Conservation (phyloP, 2,888 invertebrate genomes). For the Cosmia trapezina region DNA sequence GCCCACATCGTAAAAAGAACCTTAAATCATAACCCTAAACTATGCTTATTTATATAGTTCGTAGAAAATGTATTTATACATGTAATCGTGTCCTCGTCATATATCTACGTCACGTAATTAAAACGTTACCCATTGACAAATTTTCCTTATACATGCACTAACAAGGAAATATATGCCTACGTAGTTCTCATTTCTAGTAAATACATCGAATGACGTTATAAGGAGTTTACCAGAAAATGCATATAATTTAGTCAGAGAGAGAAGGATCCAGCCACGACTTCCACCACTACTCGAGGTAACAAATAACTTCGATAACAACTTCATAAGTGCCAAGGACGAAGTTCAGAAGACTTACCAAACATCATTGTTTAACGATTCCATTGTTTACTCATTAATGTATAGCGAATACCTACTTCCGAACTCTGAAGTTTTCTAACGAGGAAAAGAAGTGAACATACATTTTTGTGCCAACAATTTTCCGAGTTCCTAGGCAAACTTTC, state of each 20-base stretch:
- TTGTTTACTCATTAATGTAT: conserved; percentile 22
- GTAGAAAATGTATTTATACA: conserved; percentile 12
- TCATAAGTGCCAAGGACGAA: not conserved
- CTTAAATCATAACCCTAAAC: too few relatives aligned
- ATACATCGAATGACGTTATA: conserved; percentile 22
- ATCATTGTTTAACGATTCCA: conserved; percentile 13
- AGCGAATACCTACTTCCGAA: not conserved
- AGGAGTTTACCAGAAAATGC: conserved; percentile 20
- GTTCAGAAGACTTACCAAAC: conserved; percentile 24
- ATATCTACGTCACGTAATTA: conserved; percentile 26
- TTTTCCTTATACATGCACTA: conserved; percentile 30
- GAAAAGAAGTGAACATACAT: not conserved
- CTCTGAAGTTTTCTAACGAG: conserved; percentile 15
- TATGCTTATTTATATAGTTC: not conserved
- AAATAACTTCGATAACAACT: not conserved
- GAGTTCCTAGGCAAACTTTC: not conserved
- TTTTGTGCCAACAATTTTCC: not conserved
- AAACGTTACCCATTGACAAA: conserved; percentile 5
- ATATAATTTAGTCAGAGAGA: conserved; percentile 11
- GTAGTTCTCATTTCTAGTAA: conserved; percentile 15
- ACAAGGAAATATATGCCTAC: conserved; percentile 29
- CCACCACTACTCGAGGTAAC: not conserved
- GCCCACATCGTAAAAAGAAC: not conserved
- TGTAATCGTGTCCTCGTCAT: conserved; percentile 4
- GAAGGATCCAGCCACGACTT: not conserved